Evolutionary conservation across 2,888 invertebrate species (phyloP).

Genomic region (Barypeithes pellucidus): DNA sequence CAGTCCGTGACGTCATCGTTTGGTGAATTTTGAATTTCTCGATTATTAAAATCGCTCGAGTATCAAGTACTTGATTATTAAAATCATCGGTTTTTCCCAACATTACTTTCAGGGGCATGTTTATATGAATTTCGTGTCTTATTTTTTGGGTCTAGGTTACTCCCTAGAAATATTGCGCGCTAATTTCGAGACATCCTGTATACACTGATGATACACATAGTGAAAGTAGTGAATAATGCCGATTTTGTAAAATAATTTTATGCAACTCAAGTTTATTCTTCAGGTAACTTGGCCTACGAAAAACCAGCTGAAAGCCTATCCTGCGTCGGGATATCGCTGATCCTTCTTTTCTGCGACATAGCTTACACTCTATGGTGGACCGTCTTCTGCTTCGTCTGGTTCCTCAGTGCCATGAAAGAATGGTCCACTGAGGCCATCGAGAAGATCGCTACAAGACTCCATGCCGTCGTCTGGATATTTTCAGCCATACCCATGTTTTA

Average conservation of each 20-base stretch:
- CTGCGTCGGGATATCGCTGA: slow-evolving; percentile 63
- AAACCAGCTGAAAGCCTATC: slow-evolving; percentile 60
- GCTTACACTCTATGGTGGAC: slow-evolving; percentile 92
- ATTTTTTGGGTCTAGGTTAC: no score
- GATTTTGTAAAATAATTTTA: slow-evolving; percentile 17
- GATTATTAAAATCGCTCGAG: no score
- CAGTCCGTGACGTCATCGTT: no score
- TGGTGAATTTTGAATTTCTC: no score
- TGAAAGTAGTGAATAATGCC: no score
- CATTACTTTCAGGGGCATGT: no score
- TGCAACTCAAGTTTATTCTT: slow-evolving; percentile 31
- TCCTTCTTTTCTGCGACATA: slow-evolving; percentile 79
- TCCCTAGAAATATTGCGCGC: no score
- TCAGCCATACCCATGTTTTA: slow-evolving; percentile 90
- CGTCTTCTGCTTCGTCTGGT: slow-evolving; percentile 91
- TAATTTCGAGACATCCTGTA: no score
- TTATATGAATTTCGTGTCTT: no score
- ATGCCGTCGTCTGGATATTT: slow-evolving; percentile 90
- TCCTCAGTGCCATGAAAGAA: slow-evolving; percentile 90
- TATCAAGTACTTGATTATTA: no score
- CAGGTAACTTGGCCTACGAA: slow-evolving; percentile 56
- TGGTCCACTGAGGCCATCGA: slow-evolving; percentile 96
- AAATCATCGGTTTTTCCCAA: no score
- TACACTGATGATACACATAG: no score
- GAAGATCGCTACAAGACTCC: slow-evolving; percentile 88